A percentile compares a stretch with the other conserved stretches of the same genome.
phyloP scores from a whole-genome alignment of 2,888 invertebrate species.

The Pristionchus entomophagus region DNA sequence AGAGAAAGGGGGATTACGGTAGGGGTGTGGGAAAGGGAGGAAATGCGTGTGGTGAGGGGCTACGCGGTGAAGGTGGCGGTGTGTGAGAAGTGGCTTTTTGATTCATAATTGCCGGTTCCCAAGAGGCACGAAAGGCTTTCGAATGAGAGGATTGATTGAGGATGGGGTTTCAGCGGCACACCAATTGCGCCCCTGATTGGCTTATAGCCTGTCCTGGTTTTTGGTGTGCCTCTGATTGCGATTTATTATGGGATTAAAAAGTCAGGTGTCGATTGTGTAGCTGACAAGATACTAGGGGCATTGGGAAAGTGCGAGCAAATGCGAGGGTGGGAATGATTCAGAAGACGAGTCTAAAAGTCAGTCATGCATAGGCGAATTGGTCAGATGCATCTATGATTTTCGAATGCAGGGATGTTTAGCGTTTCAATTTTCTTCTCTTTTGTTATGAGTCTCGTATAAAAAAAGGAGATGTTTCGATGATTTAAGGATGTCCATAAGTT shows the following conservation, averaged over 20 bases:
- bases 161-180: background rate
- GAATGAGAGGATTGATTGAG: background rate
- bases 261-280: background rate
- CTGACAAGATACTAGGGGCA: no score
- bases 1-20: background rate
- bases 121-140: background rate
- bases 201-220: background rate
- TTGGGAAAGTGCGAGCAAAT: no score
- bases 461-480: no score
- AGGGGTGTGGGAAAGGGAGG: background rate
- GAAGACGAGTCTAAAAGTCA: no score
- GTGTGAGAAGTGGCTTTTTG: background rate
- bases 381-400: background rate
- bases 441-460: no score
- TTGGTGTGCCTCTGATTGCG: background rate
- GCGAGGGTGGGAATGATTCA: background rate
- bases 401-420: background rate
- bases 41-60: background rate
- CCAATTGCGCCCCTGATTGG: background rate
- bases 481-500: no score
- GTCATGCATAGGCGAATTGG: background rate
- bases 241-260: background rate
- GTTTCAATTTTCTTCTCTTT: no score
- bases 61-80: background rate
- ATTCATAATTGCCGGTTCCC: background rate